Conservation (phyloP, 2,888 invertebrate genomes). For the Perizoma flavofasciatum region DNA sequence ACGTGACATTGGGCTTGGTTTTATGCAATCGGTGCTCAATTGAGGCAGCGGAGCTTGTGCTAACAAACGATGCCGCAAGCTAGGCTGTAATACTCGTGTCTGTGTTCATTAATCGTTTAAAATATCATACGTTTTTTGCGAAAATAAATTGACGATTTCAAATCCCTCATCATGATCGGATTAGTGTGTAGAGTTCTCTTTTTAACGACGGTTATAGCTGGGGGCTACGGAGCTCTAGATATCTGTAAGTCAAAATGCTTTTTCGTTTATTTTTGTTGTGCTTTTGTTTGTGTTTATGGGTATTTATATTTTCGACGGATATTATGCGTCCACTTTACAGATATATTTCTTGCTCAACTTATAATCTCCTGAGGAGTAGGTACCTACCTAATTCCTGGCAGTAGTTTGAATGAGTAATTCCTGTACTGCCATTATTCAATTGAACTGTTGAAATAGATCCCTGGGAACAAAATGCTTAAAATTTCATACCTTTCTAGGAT, state of each 20-base stretch:
- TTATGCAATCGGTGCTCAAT: slow-evolving; percentile 58
- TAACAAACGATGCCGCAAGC: slow-evolving; percentile 45
- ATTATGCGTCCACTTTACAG: neutral
- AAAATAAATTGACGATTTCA: slow-evolving; percentile 4
- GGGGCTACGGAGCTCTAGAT: slow-evolving; percentile 54
- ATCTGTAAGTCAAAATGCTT: slow-evolving; percentile 54
- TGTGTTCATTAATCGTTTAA: slow-evolving; percentile 12
- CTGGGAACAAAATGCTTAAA: neutral
- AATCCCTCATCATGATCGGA: slow-evolving; percentile 21
- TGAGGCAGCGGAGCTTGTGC: slow-evolving; percentile 33
- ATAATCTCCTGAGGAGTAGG: no score
- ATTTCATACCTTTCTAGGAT: neutral
- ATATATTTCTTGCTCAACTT: neutral
- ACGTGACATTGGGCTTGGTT: slow-evolving; percentile 58
- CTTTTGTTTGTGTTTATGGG: neutral
- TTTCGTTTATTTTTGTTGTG: neutral
- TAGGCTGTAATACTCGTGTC: slow-evolving; percentile 41
- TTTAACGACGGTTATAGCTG: slow-evolving; percentile 45
- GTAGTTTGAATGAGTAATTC: neutral
- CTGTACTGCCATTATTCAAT: slow-evolving; percentile 2
- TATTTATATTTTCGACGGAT: neutral
- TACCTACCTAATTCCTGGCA: no score
- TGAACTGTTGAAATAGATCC: slow-evolving; percentile 6
- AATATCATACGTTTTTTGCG: slow-evolving; percentile 5
- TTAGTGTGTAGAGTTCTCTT: slow-evolving; percentile 37